phyloP scores from a whole-genome alignment of 1,140 invertebrate species.

The Drosophila sp. region DNA sequence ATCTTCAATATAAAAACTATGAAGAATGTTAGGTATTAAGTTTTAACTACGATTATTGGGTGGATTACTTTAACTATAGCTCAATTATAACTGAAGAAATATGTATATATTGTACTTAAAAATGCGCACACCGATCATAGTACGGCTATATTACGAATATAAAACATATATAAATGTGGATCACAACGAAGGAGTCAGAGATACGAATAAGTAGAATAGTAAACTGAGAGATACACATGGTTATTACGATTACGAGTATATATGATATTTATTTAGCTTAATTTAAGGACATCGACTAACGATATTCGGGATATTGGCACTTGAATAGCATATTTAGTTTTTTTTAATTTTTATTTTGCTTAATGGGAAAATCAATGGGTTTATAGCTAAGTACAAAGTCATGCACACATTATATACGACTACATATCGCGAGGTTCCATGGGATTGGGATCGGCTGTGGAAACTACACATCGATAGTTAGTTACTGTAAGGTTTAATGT shows the following conservation, averaged over 20 bases:
- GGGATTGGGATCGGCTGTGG: constrained; percentile 2
- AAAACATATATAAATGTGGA: constrained; percentile 46
- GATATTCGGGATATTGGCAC: constrained; percentile 43
- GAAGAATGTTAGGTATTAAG: constrained; percentile 18
- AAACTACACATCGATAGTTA: constrained; percentile 62
- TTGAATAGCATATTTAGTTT: constrained; percentile 10
- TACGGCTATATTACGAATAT: constrained; percentile 40
- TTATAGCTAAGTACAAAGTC: constrained; percentile 42
- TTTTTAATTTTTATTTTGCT: constrained; percentile 4
- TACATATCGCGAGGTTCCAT: constrained; percentile 33
- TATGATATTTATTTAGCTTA: constrained; percentile 12
- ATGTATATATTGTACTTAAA: constrained; percentile 11
- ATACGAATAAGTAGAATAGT: constrained; percentile 14
- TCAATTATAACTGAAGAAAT: constrained; percentile 12
- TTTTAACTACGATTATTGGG: constrained; percentile 21
- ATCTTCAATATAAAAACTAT: constrained; percentile 59
- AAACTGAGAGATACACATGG: constrained; percentile 34
- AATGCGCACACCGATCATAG: constrained; percentile 52
- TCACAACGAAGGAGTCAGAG: constrained; percentile 40
- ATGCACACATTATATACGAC: constrained; percentile 59
- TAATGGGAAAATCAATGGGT: neutral
- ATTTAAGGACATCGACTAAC: constrained; percentile 40
- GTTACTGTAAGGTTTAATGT: constrained; percentile 17
- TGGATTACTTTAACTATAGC: constrained; percentile 18
- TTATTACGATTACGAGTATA: constrained; percentile 27